A percentile compares a stretch with the other conserved stretches of the same genome.
Conservation (phyloP, 2,113 vertebrate species). For the Mugil cephalus region DNA sequence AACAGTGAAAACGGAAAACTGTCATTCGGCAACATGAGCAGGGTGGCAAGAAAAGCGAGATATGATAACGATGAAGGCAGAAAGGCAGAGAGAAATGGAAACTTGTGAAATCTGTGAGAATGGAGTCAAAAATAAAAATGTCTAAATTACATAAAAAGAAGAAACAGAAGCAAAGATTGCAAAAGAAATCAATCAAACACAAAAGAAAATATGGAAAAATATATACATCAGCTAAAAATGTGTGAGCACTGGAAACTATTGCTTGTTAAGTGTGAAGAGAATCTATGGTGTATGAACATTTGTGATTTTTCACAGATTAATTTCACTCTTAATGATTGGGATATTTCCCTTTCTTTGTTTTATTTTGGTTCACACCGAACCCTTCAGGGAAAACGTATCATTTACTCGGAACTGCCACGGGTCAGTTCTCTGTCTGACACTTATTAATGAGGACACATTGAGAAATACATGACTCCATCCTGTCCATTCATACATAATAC, state of each 20-base stretch:
- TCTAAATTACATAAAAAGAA: too few relatives aligned
- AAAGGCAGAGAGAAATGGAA: background rate
- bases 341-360: background rate
- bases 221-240: background rate
- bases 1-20: background rate
- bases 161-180: too few relatives aligned
- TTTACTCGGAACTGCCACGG: background rate
- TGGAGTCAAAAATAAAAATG: too few relatives aligned
- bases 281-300: too few relatives aligned
- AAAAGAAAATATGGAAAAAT: background rate
- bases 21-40: background rate
- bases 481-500: constrained; percentile 52
- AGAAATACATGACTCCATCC: constrained; percentile 45
- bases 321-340: too few relatives aligned
- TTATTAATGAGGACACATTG: constrained; percentile 37
- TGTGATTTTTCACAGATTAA: too few relatives aligned
- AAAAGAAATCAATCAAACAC: too few relatives aligned
- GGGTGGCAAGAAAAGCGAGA: background rate
- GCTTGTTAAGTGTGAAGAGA: background rate
- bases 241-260: too few relatives aligned
- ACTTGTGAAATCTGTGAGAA: too few relatives aligned
- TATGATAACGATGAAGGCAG: background rate
- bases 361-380: background rate
- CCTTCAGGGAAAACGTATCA: background rate
- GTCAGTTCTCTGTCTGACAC: constrained; percentile 12